phyloP scores from a whole-genome alignment of 2,113 vertebrate species.

The Cynocephalus volans region DNA sequence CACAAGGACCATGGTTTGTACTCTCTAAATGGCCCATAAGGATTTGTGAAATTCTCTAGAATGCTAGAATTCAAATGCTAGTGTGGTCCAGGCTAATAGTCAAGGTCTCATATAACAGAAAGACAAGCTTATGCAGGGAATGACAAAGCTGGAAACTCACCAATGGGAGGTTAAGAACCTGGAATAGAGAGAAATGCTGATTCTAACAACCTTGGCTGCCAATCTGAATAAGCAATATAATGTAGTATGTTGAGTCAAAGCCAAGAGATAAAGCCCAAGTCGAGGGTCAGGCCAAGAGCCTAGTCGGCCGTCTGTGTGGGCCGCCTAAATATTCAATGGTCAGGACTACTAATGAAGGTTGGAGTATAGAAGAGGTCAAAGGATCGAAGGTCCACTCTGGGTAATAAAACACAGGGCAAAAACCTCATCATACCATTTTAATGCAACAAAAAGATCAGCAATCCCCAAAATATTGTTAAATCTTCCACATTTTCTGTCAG shows the following conservation, averaged over 20 bases:
- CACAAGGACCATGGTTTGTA: background rate
- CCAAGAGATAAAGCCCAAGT: background rate
- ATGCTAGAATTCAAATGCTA: background rate
- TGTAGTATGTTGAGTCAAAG: background rate
- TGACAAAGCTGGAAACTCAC: background rate
- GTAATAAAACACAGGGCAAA: background rate
- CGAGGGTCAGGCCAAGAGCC: background rate
- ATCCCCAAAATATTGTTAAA: background rate
- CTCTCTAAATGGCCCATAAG: background rate
- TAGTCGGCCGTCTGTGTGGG: background rate
- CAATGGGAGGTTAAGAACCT: background rate
- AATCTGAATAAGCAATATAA: background rate
- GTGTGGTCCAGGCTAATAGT: background rate
- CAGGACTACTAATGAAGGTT: background rate
- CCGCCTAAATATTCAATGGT: background rate
- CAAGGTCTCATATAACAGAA: background rate
- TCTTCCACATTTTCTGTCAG: background rate
- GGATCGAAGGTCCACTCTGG: background rate
- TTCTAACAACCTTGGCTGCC: background rate
- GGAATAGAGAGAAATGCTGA: background rate
- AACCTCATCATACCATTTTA: background rate
- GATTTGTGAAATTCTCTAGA: background rate
- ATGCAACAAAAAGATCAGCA: background rate
- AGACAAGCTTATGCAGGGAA: constrained; percentile 3
- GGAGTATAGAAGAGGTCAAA: background rate